These are phyloP conservation scores for Oryzias curvinotus DNA, from an alignment of 2,113 vertebrate genomes.

Conservation along the genomic window DNA sequence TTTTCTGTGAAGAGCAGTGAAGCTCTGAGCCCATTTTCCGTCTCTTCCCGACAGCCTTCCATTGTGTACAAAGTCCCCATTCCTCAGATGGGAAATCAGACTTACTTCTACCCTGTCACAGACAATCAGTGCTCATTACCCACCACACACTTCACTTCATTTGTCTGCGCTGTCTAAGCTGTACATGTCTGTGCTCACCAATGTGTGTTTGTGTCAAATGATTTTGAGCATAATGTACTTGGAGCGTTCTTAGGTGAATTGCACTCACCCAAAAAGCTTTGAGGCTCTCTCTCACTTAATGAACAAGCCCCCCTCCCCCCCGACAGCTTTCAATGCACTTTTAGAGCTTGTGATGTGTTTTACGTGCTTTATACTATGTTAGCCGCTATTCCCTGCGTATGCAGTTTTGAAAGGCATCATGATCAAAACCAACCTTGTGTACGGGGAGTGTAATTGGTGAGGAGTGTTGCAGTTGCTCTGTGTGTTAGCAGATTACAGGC, in stretches of 20 bases:
- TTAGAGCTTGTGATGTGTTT: slow-evolving; percentile 49
- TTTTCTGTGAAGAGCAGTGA: slow-evolving; percentile 61
- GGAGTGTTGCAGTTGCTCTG: slow-evolving; percentile 58
- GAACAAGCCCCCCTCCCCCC: slow-evolving; percentile 31
- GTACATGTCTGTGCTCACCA: slow-evolving; percentile 6
- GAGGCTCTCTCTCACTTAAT: slow-evolving; percentile 23
- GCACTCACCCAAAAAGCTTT: slow-evolving; percentile 29
- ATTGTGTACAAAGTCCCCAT: slow-evolving; percentile 66
- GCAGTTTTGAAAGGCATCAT: slow-evolving; percentile 56
- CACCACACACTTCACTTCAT: slow-evolving; percentile 61
- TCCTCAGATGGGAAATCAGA: slow-evolving; percentile 76
- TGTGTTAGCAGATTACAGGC: slow-evolving; percentile 69
- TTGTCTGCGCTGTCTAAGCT: slow-evolving; percentile 54
- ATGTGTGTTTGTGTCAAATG: slow-evolving; percentile 6
- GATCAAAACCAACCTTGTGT: slow-evolving; percentile 55
- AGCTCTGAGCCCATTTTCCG: slow-evolving; percentile 65
- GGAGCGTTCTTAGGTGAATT: slow-evolving; percentile 27
- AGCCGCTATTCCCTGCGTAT: slow-evolving; percentile 23
- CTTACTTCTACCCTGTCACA: slow-evolving; percentile 71
- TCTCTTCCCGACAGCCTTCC: slow-evolving; percentile 68
- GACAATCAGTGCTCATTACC: slow-evolving; percentile 75
- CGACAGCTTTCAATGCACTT: background rate
- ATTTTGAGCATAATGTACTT: slow-evolving; percentile 42
- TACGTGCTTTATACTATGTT: slow-evolving; percentile 30
- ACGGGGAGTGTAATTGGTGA: slow-evolving; percentile 66